Evolutionary conservation across 1,140 invertebrate genomes (phyloP).

Genomic region (Thereuonema tuberculata): DNA sequence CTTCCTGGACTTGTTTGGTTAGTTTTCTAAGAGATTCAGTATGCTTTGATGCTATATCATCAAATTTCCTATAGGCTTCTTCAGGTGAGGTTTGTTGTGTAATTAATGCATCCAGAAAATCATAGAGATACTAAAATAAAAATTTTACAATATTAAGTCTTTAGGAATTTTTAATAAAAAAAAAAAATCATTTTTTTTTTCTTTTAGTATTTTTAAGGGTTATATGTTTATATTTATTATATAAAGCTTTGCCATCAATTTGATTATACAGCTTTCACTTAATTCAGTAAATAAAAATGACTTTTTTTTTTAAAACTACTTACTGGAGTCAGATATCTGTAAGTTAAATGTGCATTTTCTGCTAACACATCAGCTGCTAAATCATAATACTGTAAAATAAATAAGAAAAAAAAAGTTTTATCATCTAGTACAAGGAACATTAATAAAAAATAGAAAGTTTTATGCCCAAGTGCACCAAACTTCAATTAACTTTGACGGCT

Average conservation of each 20-base stretch:
- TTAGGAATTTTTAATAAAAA: background rate
- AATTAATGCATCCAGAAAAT: slow-evolving; percentile 77
- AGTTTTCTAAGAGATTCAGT: slow-evolving; percentile 80
- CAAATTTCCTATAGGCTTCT: slow-evolving; percentile 93
- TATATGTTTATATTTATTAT: too few species aligned
- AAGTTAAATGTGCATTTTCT: slow-evolving; percentile 93
- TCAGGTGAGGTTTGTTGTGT: slow-evolving; percentile 94
- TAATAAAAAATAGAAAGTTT: background rate
- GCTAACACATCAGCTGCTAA: slow-evolving; percentile 94
- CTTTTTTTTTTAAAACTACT: slow-evolving; percentile 22
- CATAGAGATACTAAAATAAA: slow-evolving; percentile 50
- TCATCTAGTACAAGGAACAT: background rate
- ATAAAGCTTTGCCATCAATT: background rate
- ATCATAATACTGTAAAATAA: slow-evolving; percentile 73
- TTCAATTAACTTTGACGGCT: too few species aligned
- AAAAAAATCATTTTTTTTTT: too few species aligned
- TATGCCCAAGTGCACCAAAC: background rate
- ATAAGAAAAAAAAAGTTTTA: slow-evolving; percentile 1
- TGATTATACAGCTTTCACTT: background rate
- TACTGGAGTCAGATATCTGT: slow-evolving; percentile 86
- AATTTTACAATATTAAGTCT: too few species aligned
- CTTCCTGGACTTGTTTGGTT: slow-evolving; percentile 81
- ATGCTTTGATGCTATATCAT: slow-evolving; percentile 82
- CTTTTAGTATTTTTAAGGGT: too few species aligned
- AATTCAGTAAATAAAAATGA: too few species aligned